Base-by-base conservation (phyloP, 2,113 vertebrate species). In the Odocoileus hemionus region DNA sequence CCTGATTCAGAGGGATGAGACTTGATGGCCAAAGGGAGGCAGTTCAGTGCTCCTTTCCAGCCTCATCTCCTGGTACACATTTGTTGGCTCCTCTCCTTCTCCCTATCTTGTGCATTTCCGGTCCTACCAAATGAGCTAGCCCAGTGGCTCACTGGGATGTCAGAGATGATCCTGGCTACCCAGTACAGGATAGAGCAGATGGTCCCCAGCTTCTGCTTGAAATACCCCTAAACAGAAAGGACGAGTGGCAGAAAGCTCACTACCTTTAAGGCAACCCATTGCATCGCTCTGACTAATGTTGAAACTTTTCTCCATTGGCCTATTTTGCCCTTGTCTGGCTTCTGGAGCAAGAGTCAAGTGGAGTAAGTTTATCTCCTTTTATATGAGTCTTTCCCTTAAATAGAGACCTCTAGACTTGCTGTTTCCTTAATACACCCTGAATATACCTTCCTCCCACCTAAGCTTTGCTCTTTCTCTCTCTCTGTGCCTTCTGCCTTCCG, bases 391-490 rank as follows among this genome's bases (percentile, higher is more conserved):
- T 78, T 86, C 52, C 9, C 67, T 25, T 45, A 70, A 79, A 45
- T 52, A 33, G 58, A 85, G 36, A 54, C 58, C 36, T 74, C 30
- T 15, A 74, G 52, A 28, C 74, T 33, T 28, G 39, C 55, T 88
- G 55, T 14, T 55, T 76, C 91, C 88, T 30, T 52, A 70, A 12
- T 5, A 8, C 0, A 0, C 2, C 2, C 19, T 0, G 36, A 16
- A 3, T 21, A 33, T 6, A 21, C 30, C 36, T 76, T 47, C 78
- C 43, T 74, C 30, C 17, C 4, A 1, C 11, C 10, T 2, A 7
- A 21, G 1, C 54, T 78, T 25, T 45, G 60, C 17, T 67, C 33
- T 19, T 28, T 54, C 4, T 76, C 70, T 52, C 2, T 21, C 5
- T 45, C 45, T 57, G 33, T 16, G n/a, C 25, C 47, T 26, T 50